Evolutionary conservation across 1,140 invertebrate species (phyloP), one percentile per base, ranked within the genome.

Genomic region (Drosophila erecta): DNA sequence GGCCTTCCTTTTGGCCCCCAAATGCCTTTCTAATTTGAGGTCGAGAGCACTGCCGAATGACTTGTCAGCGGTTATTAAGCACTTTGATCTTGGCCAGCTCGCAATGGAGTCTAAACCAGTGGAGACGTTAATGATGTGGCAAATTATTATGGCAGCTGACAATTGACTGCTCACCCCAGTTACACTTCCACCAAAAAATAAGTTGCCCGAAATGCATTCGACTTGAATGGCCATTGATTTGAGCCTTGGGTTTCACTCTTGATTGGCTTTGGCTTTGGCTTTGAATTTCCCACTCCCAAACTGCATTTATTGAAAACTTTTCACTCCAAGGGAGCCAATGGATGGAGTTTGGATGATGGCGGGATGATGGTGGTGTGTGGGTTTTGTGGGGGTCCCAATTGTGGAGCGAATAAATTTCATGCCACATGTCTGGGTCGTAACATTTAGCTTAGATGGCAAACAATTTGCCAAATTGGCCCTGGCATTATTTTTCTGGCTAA

Each of bases 111-210:
- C 35, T n/a, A 2, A 51, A 56, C 61, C 74, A 79, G 70, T 78
- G 81, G 84, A 79, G 70, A 78, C 87, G 84, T 77, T 89, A 89
- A 89, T 89, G 84, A 89, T 89, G 85, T 89, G 85, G 85, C 84
- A 89, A 89, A 89, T 89, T 89, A 89, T 89, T 84, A 89, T 89
- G 73, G 80, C 80, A 81, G 73, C 69, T 83, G 79, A 64, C 83
- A 81, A 83, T 83, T 81, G 74, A 71, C 65, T 30, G 50, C 33
- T 35, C 40, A 12, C 37, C 41, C 17, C 20, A 33, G 33, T 22
- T 22, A 43, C 22, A 35, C 11, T 38, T 7, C 27, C 14, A 3
- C 10, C 43, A 24, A 27, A 12, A 12, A 73, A 41, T 46, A 41
- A 78, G 60, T 72, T 85, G 75, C 69, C 77, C 58, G 50, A 76